These are phyloP conservation scores for Halcyon senegalensis DNA, from an alignment of 2,113 vertebrate genomes.

Conservation along the genomic window DNA sequence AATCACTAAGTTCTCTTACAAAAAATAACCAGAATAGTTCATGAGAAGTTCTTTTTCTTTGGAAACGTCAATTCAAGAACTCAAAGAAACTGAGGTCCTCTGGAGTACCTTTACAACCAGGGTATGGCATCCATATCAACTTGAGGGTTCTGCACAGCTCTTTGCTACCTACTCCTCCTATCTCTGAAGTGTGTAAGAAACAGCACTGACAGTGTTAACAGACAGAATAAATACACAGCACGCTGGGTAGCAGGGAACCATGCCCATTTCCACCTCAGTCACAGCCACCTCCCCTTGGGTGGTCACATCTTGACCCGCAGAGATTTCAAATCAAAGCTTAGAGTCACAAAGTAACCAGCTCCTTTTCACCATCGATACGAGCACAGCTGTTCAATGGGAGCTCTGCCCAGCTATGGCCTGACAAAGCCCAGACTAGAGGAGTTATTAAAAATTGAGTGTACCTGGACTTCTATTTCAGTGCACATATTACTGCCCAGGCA, in stretches of 20 bases:
- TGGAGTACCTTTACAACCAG: neutral
- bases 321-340: neutral
- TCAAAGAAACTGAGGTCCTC: neutral
- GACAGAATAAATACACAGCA: neutral
- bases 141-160: neutral
- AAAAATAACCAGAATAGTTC: neutral
- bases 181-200: neutral
- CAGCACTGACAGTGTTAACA: neutral
- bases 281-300: neutral
- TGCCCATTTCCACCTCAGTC: neutral
- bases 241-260: neutral
- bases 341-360: neutral
- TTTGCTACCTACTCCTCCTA: neutral
- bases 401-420: neutral
- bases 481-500: neutral
- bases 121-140: neutral
- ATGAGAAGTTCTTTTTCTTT: neutral
- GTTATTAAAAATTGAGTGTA: neutral
- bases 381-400: neutral
- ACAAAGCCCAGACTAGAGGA: neutral
- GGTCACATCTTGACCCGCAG: neutral
- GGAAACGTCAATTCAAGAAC: neutral
- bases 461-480: neutral
- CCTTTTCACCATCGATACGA: neutral
- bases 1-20: neutral